Evolutionary conservation across 1,140 invertebrate species (phyloP).

Genomic region (Mylabris phalerata): DNA sequence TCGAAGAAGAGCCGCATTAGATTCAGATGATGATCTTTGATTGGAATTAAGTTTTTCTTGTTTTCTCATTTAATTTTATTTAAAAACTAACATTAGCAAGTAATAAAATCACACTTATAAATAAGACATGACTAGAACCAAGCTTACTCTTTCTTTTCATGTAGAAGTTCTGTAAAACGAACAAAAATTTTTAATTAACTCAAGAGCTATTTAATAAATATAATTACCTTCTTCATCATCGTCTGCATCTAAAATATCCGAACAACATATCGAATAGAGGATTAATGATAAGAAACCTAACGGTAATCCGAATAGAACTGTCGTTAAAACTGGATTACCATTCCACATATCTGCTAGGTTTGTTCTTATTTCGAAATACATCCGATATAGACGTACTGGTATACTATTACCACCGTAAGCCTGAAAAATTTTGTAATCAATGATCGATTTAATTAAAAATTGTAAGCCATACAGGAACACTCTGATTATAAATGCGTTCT

Average conservation of each 20-base stretch:
- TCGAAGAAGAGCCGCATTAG: slow-evolving; percentile 71
- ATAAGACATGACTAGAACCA: background rate
- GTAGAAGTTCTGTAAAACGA: slow-evolving; percentile 21
- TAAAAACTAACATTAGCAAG: background rate
- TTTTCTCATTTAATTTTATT: background rate
- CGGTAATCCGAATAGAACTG: slow-evolving; percentile 82
- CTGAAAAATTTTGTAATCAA: slow-evolving; percentile 43
- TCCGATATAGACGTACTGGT: slow-evolving; percentile 63
- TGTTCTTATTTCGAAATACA: slow-evolving; percentile 69
- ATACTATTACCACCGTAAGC: slow-evolving; percentile 75
- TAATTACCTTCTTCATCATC: slow-evolving; percentile 58
- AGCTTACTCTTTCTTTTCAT: slow-evolving; percentile 46
- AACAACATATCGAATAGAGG: slow-evolving; percentile 88
- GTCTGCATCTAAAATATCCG: slow-evolving; percentile 87
- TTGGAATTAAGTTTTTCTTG: background rate
- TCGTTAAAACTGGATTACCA: slow-evolving; percentile 83
- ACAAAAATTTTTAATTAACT: slow-evolving; percentile 5
- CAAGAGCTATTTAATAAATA: slow-evolving; percentile 1
- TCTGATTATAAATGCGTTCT: slow-evolving; percentile 66
- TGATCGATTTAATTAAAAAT: background rate
- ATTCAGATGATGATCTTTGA: slow-evolving; percentile 68
- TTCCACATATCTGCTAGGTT: slow-evolving; percentile 77
- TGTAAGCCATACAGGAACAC: slow-evolving; percentile 54
- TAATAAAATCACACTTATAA: background rate
- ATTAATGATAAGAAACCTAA: slow-evolving; percentile 88